These are phyloP conservation scores for Mobula hypostoma DNA, from an alignment of 2,113 vertebrate species.

Conservation along the genomic window DNA sequence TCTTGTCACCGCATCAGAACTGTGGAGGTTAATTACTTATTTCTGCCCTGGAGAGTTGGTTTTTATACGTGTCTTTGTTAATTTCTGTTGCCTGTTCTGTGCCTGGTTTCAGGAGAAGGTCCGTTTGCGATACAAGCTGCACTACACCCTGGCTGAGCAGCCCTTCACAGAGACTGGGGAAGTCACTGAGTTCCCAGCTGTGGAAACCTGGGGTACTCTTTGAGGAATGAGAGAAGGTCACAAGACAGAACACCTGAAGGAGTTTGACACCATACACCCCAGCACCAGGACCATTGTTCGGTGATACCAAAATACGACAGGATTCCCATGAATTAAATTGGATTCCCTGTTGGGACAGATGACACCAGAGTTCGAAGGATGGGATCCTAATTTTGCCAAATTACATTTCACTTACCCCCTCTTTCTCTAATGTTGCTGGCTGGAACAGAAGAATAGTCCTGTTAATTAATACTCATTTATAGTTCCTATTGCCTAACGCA, in stretches of 20 bases:
- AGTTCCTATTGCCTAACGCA: background rate
- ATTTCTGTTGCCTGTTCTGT: background rate
- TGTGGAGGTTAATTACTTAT: background rate
- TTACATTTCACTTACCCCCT: background rate
- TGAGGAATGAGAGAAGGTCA: conserved; percentile 36
- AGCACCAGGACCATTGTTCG: background rate
- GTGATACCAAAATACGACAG: background rate
- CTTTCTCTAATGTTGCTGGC: background rate
- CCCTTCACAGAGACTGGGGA: conserved; percentile 60
- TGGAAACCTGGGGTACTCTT: conserved; percentile 50
- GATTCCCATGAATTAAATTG: conserved; percentile 10
- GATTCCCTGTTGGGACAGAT: background rate
- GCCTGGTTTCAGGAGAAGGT: conserved; percentile 56
- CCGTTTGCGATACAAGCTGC: conserved; percentile 66
- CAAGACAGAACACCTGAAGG: background rate
- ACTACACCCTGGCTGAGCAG: conserved; percentile 58
- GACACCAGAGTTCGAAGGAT: background rate
- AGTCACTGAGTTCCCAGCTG: conserved; percentile 63
- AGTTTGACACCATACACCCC: no score
- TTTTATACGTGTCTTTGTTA: background rate
- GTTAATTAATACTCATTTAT: background rate
- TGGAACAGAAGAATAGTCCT: background rate
- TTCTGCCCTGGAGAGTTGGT: background rate
- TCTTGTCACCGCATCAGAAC: background rate
- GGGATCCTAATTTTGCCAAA: background rate